Percentiles rank a stretch among this genome's conserved stretches.
Evolutionary conservation across 2,797 vertebrate species (phyloP).

Genomic region (Ctenosaura bakeri): DNA sequence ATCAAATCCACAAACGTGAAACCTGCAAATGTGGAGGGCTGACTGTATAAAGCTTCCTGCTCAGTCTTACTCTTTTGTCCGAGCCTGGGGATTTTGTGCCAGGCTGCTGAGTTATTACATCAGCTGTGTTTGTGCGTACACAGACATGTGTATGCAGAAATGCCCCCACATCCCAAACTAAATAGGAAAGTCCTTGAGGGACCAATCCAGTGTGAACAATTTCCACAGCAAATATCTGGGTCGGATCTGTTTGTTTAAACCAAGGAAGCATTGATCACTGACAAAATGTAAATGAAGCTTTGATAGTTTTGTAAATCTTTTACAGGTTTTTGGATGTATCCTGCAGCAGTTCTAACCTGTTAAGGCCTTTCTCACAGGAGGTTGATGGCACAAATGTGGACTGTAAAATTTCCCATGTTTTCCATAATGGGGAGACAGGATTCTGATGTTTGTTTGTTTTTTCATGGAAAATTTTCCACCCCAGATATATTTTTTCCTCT

Average conservation of each 20-base stretch:
- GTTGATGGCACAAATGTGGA: constrained; percentile 31
- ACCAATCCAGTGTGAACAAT: background rate
- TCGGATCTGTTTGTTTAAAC: background rate
- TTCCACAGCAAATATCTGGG: background rate
- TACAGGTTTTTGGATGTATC: constrained; percentile 26
- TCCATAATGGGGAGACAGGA: too few relatives aligned
- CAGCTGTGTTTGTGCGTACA: background rate
- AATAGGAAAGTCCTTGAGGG: background rate
- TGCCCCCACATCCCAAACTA: background rate
- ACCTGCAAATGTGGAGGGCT: too few relatives aligned
- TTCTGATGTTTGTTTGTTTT: too few relatives aligned
- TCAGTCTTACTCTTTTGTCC: background rate
- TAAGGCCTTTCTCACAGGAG: constrained; percentile 58
- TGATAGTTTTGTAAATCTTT: constrained; percentile 48
- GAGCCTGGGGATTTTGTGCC: background rate
- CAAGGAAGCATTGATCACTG: background rate
- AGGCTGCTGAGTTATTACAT: background rate
- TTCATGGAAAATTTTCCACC: too few relatives aligned
- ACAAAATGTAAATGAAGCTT: background rate
- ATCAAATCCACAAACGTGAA: too few relatives aligned
- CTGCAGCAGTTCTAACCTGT: constrained; percentile 54
- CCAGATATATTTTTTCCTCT: too few relatives aligned
- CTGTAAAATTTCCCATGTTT: too few relatives aligned
- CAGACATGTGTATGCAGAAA: background rate
- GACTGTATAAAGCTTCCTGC: background rate